phyloP scores from a whole-genome alignment of 2,888 invertebrate genomes.

The Leucoma salicis region DNA sequence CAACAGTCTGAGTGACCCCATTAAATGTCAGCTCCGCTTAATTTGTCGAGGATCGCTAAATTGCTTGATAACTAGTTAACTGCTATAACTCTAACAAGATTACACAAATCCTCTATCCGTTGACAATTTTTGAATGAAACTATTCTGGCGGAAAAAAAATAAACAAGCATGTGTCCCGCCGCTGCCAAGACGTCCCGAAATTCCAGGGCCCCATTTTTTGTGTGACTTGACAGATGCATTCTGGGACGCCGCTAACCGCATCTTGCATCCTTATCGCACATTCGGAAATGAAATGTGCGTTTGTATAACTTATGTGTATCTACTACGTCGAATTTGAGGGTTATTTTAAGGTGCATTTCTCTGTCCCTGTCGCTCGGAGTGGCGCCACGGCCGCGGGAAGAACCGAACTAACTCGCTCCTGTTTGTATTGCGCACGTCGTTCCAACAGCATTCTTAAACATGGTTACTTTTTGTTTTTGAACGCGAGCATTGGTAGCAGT shows the following conservation, averaged over 20 bases:
- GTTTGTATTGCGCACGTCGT: slow-evolving; percentile 62
- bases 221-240: slow-evolving; percentile 79
- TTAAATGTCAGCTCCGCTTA: slow-evolving; percentile 51
- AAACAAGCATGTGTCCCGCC: slow-evolving; percentile 71
- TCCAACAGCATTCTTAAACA: slow-evolving; percentile 65
- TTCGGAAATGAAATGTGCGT: slow-evolving; percentile 66
- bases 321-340: slow-evolving; percentile 69
- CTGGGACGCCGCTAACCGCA: slow-evolving; percentile 77
- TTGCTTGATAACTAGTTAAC: slow-evolving; percentile 59
- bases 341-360: slow-evolving; percentile 72
- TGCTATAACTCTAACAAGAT: slow-evolving; percentile 75
- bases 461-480: slow-evolving; percentile 61
- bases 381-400: slow-evolving; percentile 67
- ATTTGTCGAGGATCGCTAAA: slow-evolving; percentile 55
- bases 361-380: slow-evolving; percentile 70
- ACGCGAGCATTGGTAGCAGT: slow-evolving; percentile 35
- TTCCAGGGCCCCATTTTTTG: slow-evolving; percentile 75
- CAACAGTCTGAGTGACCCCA: slow-evolving; percentile 15
- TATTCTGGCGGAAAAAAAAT: slow-evolving; percentile 66
- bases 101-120: slow-evolving; percentile 77
- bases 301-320: slow-evolving; percentile 48
- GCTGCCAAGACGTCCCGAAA: slow-evolving; percentile 74
- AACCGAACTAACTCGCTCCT: slow-evolving; percentile 57
- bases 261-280: slow-evolving; percentile 76
- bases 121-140: slow-evolving; percentile 80